Conservation (phyloP, 1,140 invertebrate genomes). For the Meloidogyne exigua region DNA sequence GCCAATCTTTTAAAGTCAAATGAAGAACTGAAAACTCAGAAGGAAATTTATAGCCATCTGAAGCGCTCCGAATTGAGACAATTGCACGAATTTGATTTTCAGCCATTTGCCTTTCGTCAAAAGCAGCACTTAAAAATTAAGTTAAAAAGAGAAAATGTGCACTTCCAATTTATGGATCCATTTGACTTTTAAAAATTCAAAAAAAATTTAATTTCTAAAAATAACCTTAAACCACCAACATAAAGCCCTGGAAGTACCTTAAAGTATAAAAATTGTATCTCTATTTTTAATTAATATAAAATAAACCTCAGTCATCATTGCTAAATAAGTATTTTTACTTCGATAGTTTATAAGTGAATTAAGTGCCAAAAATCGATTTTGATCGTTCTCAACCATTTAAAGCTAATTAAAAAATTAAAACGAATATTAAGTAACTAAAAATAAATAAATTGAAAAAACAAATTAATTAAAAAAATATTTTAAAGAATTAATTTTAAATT, state of each 20-base stretch:
- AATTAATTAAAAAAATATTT: neutral
- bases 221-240: slow-evolving; percentile 26
- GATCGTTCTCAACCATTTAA: too few relatives aligned
- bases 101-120: slow-evolving; percentile 14
- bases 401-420: neutral
- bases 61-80: slow-evolving; percentile 21
- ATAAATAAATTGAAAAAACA: slow-evolving; percentile 1
- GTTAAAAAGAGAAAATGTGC: too few relatives aligned
- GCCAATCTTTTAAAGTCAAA: slow-evolving; percentile 11
- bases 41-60: neutral
- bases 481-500: neutral
- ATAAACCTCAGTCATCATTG: neutral
- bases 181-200: too few relatives aligned
- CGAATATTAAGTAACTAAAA: neutral
- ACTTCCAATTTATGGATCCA: too few relatives aligned
- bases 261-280: neutral
- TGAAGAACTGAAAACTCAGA: neutral
- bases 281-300: neutral
- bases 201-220: too few relatives aligned
- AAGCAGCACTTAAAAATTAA: slow-evolving; percentile 20
- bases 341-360: neutral
- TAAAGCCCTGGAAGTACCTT: slow-evolving; percentile 19
- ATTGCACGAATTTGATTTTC: slow-evolving; percentile 26
- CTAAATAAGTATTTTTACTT: neutral
- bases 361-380: neutral